Conservation (phyloP, 2,113 vertebrate genomes). For the Paradisaea rubra region DNA sequence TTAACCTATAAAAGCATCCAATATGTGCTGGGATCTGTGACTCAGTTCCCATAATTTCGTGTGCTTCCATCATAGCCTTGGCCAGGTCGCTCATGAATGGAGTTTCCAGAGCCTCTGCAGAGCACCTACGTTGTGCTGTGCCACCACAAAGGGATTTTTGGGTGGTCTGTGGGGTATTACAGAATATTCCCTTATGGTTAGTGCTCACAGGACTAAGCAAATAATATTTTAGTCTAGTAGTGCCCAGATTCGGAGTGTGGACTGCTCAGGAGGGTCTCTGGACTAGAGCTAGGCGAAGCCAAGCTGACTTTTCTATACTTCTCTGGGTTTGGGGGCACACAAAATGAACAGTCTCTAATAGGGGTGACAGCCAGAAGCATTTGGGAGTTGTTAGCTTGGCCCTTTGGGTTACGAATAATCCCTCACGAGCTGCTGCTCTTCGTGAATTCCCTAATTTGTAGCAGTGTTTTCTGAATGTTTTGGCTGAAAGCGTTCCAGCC, state of each 20-base stretch:
- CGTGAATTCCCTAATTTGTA: background rate
- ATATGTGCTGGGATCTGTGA: background rate
- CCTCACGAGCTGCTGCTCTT: background rate
- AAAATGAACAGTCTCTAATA: background rate
- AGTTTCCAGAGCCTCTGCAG: background rate
- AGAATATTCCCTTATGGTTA: background rate
- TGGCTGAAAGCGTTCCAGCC: background rate
- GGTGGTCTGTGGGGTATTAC: background rate
- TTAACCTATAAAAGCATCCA: background rate
- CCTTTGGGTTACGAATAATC: background rate
- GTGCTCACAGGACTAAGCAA: background rate
- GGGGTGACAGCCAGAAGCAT: background rate
- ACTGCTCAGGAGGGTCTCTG: background rate
- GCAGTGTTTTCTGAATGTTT: conserved; percentile 6
- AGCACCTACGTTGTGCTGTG: accelerated
- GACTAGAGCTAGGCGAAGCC: background rate
- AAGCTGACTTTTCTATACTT: background rate
- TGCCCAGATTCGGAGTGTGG: background rate
- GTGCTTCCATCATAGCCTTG: background rate
- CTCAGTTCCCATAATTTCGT: background rate
- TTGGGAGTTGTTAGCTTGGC: background rate
- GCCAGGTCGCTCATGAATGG: background rate
- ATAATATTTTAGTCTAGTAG: background rate
- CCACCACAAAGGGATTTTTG: background rate
- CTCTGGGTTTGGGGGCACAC: background rate